These are phyloP conservation scores for Mastomys natalensis DNA, from an alignment of 2,113 vertebrate species.

Conservation along the genomic window DNA sequence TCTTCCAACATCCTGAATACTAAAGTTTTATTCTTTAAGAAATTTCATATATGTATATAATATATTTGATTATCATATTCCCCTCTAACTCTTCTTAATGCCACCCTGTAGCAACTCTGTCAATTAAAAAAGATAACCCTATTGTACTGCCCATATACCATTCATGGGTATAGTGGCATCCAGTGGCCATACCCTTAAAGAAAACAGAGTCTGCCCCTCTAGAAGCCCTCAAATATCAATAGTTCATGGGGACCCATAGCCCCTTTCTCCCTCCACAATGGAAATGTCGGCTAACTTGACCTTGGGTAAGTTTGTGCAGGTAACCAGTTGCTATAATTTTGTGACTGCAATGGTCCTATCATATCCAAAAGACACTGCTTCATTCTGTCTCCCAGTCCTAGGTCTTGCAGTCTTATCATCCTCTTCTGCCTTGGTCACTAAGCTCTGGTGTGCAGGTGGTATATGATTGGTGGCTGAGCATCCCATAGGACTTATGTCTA, in stretches of 20 bases:
- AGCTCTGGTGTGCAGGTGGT: background rate
- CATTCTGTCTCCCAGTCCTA: too few relatives aligned
- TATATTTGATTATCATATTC: background rate
- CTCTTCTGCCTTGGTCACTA: background rate
- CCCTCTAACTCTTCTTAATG: background rate
- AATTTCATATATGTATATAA: background rate
- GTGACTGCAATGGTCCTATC: background rate
- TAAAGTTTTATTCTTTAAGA: background rate
- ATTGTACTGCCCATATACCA: too few relatives aligned
- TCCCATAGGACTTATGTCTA: background rate
- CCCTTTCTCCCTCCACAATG: fast-evolving
- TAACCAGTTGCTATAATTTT: background rate
- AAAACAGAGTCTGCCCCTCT: background rate
- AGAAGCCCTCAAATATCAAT: background rate
- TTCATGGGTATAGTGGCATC: too few relatives aligned
- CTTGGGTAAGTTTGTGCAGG: background rate
- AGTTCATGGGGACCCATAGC: background rate
- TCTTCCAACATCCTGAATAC: background rate
- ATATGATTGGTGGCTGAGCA: background rate
- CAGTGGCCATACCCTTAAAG: background rate
- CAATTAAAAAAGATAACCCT: background rate
- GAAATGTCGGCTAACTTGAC: background rate
- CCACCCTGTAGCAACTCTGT: background rate
- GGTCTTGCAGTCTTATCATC: background rate
- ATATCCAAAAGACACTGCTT: background rate